Percentiles rank a stretch among this genome's conserved stretches.
phyloP scores from a whole-genome alignment of 2,113 vertebrate genomes.

The Chiloscyllium plagiosum region DNA sequence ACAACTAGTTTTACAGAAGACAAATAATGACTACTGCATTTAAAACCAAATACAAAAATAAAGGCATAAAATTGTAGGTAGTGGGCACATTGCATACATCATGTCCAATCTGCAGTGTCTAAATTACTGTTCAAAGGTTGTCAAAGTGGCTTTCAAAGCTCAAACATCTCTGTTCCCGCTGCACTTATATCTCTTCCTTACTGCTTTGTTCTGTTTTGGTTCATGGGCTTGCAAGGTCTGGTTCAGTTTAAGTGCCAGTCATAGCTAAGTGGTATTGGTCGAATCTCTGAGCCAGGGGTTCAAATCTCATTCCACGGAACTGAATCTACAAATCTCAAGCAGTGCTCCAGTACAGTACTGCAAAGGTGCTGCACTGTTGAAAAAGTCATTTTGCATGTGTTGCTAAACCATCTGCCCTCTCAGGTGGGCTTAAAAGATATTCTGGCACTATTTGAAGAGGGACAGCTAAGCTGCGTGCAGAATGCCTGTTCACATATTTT shows the following conservation, averaged over 20 bases:
- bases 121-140: not conserved
- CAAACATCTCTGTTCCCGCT: not conserved
- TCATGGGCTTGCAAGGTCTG: not conserved
- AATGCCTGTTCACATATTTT: not conserved
- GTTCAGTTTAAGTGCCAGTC: not conserved
- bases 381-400: not conserved
- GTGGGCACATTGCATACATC: not conserved
- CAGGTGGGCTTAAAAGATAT: not conserved
- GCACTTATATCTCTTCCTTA: not conserved
- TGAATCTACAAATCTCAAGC: not conserved
- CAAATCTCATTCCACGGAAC: not conserved
- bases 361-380: not conserved
- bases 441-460: not conserved
- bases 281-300: not conserved
- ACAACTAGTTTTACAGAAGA: not conserved
- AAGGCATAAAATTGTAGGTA: not conserved
- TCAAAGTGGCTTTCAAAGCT: not conserved
- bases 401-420: not conserved
- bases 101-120: not conserved
- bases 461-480: not conserved
- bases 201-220: not conserved
- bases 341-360: not conserved
- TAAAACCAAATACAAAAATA: not conserved
- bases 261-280: not conserved
- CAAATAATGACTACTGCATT: not conserved